Evolutionary conservation across 2,113 vertebrate species (phyloP).

Genomic region (Setophaga petechia): DNA sequence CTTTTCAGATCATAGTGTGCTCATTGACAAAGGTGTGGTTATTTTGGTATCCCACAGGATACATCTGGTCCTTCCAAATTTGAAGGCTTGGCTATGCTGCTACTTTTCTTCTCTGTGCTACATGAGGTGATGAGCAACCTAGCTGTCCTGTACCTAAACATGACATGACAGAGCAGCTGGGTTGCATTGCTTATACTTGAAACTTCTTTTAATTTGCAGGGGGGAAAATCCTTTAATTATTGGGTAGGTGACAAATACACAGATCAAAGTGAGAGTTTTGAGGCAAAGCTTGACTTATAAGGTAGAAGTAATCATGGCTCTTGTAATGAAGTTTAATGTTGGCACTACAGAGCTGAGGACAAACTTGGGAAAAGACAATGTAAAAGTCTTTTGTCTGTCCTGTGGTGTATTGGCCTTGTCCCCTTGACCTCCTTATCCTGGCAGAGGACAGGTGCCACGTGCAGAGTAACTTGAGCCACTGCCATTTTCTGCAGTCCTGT

Average conservation of each 20-base stretch:
- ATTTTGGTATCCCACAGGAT: background rate
- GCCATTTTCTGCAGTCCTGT: background rate
- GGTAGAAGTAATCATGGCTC: background rate
- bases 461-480: background rate
- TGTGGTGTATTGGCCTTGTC: background rate
- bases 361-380: background rate
- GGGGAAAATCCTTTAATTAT: background rate
- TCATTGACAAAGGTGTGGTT: background rate
- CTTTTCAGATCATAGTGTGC: background rate
- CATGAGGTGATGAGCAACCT: background rate
- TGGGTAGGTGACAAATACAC: background rate
- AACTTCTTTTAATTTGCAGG: background rate
- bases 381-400: background rate
- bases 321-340: background rate
- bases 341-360: background rate
- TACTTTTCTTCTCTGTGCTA: background rate
- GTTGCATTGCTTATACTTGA: background rate
- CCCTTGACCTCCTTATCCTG: background rate
- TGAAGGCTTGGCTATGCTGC: background rate
- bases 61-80: background rate
- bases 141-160: background rate
- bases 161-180: background rate
- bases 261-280: background rate
- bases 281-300: background rate
- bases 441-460: accelerated